Evolutionary conservation across 2,797 vertebrate genomes (phyloP).

Genomic region (Orestias chungarensis): DNA sequence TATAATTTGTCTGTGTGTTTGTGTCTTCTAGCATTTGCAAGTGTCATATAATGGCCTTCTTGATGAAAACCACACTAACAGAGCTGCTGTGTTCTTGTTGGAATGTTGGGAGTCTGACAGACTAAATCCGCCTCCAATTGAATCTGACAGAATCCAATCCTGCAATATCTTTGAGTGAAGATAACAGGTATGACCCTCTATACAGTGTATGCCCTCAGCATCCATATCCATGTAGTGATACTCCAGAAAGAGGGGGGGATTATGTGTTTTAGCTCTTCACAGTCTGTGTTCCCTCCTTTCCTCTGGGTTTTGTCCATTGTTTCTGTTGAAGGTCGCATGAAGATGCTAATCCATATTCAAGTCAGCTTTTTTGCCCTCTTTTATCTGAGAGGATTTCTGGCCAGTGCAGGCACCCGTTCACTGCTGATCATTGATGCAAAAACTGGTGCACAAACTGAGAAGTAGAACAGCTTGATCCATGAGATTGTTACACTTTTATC

Average conservation of each 20-base stretch:
- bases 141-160: slow-evolving; percentile 61
- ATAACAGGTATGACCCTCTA: slow-evolving; percentile 56
- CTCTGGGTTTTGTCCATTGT: slow-evolving; percentile 40
- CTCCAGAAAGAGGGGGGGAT: slow-evolving; percentile 68
- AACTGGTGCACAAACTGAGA: slow-evolving; percentile 50
- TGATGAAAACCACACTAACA: slow-evolving; percentile 29
- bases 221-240: slow-evolving; percentile 55
- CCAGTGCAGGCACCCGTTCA: slow-evolving; percentile 53
- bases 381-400: slow-evolving; percentile 73
- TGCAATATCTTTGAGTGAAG: slow-evolving; percentile 54
- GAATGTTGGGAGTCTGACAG: slow-evolving; percentile 33
- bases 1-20: slow-evolving; percentile 15
- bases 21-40: slow-evolving; percentile 17
- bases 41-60: slow-evolving; percentile 37
- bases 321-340: slow-evolving; percentile 77
- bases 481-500: slow-evolving; percentile 71
- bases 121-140: slow-evolving; percentile 42
- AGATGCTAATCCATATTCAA: slow-evolving; percentile 77
- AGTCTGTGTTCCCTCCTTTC: slow-evolving; percentile 49
- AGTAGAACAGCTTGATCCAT: slow-evolving; percentile 53
- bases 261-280: slow-evolving; percentile 69
- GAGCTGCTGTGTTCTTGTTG: slow-evolving; percentile 23
- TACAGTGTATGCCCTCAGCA: slow-evolving; percentile 45
- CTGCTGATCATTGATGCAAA: slow-evolving; percentile 63
- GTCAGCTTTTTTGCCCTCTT: slow-evolving; percentile 49